Evolutionary conservation across 2,113 vertebrate genomes (phyloP).

Genomic region (Thalassarche chlororhynchos): DNA sequence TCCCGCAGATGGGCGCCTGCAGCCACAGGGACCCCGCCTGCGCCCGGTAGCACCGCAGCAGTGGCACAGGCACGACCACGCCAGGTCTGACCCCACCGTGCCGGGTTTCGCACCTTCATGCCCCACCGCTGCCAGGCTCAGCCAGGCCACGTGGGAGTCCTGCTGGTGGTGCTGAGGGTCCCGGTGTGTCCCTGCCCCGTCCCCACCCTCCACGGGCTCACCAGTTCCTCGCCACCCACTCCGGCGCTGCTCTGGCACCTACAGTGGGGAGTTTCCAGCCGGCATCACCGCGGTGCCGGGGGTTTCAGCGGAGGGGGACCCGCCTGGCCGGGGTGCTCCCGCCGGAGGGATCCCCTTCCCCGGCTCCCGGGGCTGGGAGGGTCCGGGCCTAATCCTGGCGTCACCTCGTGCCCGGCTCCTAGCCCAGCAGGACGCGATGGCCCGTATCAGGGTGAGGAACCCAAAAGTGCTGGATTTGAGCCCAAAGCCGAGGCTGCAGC

Average conservation of each 20-base stretch:
- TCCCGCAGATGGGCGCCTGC: neutral
- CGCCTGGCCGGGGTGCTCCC: rapidly evolving
- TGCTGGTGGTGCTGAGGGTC: rapidly evolving
- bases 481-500: neutral
- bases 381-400: rapidly evolving
- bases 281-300: rapidly evolving
- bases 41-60: rapidly evolving
- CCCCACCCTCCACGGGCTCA: rapidly evolving
- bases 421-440: neutral
- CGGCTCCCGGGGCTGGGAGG: rapidly evolving
- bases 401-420: neutral
- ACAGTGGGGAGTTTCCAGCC: rapidly evolving
- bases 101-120: rapidly evolving
- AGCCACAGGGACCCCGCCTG: rapidly evolving
- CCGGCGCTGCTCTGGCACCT: rapidly evolving
- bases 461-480: neutral
- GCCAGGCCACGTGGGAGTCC: rapidly evolving
- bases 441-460: neutral
- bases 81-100: rapidly evolving
- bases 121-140: neutral
- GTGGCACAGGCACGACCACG: rapidly evolving
- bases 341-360: neutral
- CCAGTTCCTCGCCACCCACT: rapidly evolving
- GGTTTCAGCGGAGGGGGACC: too few relatives aligned
- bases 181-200: rapidly evolving